A percentile compares a stretch with the other conserved stretches of the same genome.
Conservation (phyloP, 2,888 invertebrate species). For the Amitus sp. region DNA sequence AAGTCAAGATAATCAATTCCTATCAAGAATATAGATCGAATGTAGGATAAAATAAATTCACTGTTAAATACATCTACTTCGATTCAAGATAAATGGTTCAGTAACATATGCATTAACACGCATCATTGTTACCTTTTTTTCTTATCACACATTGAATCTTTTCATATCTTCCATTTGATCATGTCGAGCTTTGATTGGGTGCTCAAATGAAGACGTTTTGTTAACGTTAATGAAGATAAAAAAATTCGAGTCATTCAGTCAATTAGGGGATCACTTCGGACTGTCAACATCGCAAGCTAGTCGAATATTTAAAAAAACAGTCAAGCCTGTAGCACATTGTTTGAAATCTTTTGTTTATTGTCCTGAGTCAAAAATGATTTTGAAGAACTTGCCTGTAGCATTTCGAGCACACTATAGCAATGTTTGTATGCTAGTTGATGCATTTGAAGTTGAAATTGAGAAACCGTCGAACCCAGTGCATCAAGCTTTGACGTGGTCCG, state of each 20-base stretch:
- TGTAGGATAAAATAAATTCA: no score
- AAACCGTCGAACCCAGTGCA: constrained; percentile 42
- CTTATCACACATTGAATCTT: no score
- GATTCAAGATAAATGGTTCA: no score
- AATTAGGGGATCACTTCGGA: neutral
- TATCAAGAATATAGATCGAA: no score
- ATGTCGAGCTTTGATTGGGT: no score
- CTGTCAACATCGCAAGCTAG: neutral
- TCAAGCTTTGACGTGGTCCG: constrained; percentile 49
- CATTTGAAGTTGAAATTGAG: constrained; percentile 48
- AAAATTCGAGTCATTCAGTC: no score
- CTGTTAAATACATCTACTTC: no score
- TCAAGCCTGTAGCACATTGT: neutral
- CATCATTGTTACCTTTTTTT: no score
- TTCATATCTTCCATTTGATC: no score
- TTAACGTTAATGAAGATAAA: constrained; percentile 14
- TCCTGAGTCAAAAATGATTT: neutral
- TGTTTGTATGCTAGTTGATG: constrained; percentile 43
- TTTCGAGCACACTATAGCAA: constrained; percentile 40
- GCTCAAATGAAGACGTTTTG: constrained; percentile 6
- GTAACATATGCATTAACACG: no score
- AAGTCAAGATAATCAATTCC: no score
- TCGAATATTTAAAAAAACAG: neutral
- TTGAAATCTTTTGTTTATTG: constrained; percentile 10
- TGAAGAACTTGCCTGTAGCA: constrained; percentile 29